Percentiles rank a stretch among this genome's conserved stretches.
Evolutionary conservation across 2,888 invertebrate genomes (phyloP).

Genomic region (Machimus atricapillus): DNA sequence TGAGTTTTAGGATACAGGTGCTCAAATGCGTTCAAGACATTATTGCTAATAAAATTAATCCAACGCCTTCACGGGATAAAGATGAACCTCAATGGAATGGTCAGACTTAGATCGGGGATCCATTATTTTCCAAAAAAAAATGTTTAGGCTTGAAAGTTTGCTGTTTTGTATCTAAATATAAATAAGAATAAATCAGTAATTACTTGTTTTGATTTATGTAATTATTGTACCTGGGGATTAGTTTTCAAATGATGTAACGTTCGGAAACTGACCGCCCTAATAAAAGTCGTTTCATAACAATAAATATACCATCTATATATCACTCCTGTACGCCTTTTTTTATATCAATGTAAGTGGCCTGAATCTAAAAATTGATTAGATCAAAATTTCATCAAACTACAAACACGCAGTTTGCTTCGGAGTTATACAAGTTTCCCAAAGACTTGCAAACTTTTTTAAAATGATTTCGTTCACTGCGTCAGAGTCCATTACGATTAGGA

Average conservation of each 20-base stretch:
- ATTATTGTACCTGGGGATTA: no score
- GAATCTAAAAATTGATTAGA: neutral
- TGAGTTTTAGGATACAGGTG: constrained; percentile 1
- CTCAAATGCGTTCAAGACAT: neutral
- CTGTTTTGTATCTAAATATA: neutral
- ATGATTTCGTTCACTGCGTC: neutral
- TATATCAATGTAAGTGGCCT: neutral
- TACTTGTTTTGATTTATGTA: neutral
- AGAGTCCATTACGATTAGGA: neutral
- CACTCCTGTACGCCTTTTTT: no score
- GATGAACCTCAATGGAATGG: neutral
- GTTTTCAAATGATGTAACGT: no score
- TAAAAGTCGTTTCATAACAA: no score
- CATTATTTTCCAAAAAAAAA: neutral
- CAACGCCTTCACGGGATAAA: neutral
- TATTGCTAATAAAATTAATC: neutral
- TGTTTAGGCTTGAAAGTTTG: neutral
- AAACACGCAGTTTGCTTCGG: neutral
- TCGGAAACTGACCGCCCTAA: no score
- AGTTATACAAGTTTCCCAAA: neutral
- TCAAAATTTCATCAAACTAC: neutral
- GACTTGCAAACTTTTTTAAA: neutral
- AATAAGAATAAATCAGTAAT: neutral
- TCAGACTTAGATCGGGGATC: neutral
- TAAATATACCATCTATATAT: no score